Evolutionary conservation across 2,888 invertebrate species (phyloP), one percentile per base, ranked within the genome.

Genomic region (Seira ritae): DNA sequence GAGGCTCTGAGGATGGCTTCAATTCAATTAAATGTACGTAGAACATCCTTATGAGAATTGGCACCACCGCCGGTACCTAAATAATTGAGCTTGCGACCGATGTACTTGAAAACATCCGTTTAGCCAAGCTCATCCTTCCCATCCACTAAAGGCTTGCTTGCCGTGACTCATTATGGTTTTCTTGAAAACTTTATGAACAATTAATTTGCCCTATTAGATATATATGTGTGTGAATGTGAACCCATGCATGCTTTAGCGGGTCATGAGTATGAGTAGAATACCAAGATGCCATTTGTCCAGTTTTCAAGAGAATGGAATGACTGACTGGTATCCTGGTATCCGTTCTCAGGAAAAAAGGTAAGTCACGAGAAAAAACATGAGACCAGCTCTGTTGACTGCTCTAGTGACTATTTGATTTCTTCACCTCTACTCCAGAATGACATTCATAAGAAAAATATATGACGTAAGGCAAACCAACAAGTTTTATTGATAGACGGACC

Each of bases 121-220:
- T 62, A 8, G 62, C 62, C 10, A 19, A 20, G 62, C n/a, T 20
- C 12, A 8, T 62, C 60, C 62, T 62, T 62, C 62, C 15, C 50
- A 12, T 62, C 22, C 22, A 3, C 62, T 8, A 60, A 8, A 42
- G 12, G 12, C 12, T n/a, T 50, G 50, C 8, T n/a, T 10, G 62
- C 62, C 62, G 20, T 62, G 62, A 62, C 62, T 62, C 62, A 62
- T 62, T 62, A 62, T 62, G 62, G 3, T 20, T 62, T 62, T 62
- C 62, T 62, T 62, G 62, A 20, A 62, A 62, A 2, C 2, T 60
- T 20, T 62, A 20, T 12, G 10, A 62, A 62, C 62, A 62, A 62
- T 62, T 62, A 62, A 62, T 62, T 20, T 62, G 62, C n/a, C n/a
- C n/a, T n/a, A n/a, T n/a, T n/a, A n/a, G n/a, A n/a, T n/a, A 50